phyloP scores from a whole-genome alignment of 2,113 vertebrate species.

The Meriones unguiculatus region DNA sequence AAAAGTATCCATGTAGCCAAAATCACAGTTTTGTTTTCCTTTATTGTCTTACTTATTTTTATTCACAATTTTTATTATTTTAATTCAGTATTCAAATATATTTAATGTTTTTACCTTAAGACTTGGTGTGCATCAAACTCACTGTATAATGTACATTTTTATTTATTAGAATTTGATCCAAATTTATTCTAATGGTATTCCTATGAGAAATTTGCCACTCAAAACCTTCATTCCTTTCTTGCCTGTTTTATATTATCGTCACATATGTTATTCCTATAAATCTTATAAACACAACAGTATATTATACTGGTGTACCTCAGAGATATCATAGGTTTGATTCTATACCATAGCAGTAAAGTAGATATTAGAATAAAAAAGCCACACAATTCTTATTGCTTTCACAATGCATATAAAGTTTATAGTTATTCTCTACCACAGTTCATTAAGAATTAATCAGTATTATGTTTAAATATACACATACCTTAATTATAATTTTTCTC shows the following conservation, averaged over 20 bases:
- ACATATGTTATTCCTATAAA: background rate
- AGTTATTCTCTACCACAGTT: background rate
- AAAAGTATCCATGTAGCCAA: background rate
- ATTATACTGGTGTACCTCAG: background rate
- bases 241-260: background rate
- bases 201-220: background rate
- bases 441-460: background rate
- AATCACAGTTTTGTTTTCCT: background rate
- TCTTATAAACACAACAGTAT: background rate
- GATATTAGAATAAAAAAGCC: background rate
- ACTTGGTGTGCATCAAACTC: background rate
- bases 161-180: background rate
- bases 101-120: background rate
- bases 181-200: background rate
- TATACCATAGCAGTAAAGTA: background rate
- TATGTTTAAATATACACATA: background rate
- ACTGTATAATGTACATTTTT: background rate
- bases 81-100: background rate
- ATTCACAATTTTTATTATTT: background rate
- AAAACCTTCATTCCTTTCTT: background rate
- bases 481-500: background rate
- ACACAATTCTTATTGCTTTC: background rate
- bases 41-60: background rate
- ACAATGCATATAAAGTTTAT: background rate
- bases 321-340: background rate